Evolutionary conservation across 2,797 vertebrate species (phyloP).

Genomic region (Rhodeus uyekii): DNA sequence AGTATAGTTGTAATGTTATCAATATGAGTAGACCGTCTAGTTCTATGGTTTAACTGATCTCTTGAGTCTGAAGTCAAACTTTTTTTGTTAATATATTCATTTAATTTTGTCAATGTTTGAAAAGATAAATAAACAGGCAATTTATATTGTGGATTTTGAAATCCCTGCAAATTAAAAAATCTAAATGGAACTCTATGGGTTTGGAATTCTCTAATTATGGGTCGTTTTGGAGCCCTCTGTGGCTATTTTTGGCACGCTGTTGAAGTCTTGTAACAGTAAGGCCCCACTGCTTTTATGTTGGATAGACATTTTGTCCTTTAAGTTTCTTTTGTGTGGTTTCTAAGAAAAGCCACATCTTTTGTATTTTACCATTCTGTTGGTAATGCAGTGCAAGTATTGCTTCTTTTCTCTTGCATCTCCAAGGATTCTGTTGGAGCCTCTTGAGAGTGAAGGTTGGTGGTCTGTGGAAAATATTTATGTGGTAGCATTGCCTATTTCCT

Average conservation of each 20-base stretch:
- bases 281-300: not conserved
- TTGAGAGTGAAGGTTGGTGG: constrained; percentile 42
- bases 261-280: constrained; percentile 5
- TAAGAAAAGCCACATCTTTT: constrained; percentile 22
- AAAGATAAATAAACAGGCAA: not conserved
- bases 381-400: constrained; percentile 8
- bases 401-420: constrained; percentile 30
- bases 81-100: not conserved
- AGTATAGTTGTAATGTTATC: constrained; percentile 35
- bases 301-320: constrained; percentile 20
- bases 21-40: not conserved
- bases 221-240: not conserved
- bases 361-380: constrained; percentile 38
- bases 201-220: constrained; percentile 2
- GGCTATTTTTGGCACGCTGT: not conserved
- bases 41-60: constrained; percentile 5
- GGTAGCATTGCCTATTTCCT: constrained; percentile 55
- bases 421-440: constrained; percentile 30
- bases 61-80: not conserved
- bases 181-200: not conserved
- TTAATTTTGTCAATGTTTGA: not conserved
- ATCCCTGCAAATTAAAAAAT: not conserved
- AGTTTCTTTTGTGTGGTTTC: constrained; percentile 5
- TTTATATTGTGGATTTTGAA: constrained; percentile 6
- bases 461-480: constrained; percentile 53